phyloP scores from a whole-genome alignment of 2,888 invertebrate genomes.

The Himalopsyche tibetana region DNA sequence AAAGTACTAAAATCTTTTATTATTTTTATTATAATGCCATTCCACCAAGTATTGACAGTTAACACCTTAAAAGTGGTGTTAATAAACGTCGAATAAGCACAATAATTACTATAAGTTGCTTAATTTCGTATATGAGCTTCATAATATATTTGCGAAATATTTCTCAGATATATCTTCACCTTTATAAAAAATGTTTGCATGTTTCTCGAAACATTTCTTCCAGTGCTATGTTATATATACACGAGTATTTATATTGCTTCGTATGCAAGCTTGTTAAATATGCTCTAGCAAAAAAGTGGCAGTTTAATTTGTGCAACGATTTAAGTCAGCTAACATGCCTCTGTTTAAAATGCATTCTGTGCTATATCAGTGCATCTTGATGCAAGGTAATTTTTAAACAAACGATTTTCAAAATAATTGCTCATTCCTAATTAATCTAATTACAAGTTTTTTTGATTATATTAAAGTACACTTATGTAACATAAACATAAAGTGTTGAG shows the following conservation, averaged over 20 bases:
- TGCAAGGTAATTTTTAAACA: conserved; percentile 5
- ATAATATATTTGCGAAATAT: neutral
- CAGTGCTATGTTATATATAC: neutral
- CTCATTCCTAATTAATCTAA: neutral
- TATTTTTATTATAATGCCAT: too few species aligned
- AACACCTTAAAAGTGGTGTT: too few species aligned
- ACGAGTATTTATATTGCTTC: neutral
- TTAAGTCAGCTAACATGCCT: conserved; percentile 26
- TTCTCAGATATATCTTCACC: neutral
- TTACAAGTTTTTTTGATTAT: neutral
- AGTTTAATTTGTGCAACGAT: conserved; percentile 31
- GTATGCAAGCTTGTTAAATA: conserved; percentile 30
- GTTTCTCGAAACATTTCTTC: conserved; percentile 9
- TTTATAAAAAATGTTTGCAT: neutral
- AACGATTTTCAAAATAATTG: neutral
- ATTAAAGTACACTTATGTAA: too few species aligned
- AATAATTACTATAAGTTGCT: too few species aligned
- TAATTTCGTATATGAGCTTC: too few species aligned
- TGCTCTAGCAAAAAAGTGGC: conserved; percentile 26
- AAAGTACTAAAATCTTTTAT: too few species aligned
- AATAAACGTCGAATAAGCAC: too few species aligned
- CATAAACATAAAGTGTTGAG: too few species aligned
- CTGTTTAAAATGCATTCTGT: conserved; percentile 15
- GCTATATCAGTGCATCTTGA: conserved; percentile 25
- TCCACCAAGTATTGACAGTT: too few species aligned